Percentiles rank a stretch among this genome's conserved stretches.
Conservation (phyloP, 2,888 invertebrate species). For the Calephelis perditalis region DNA sequence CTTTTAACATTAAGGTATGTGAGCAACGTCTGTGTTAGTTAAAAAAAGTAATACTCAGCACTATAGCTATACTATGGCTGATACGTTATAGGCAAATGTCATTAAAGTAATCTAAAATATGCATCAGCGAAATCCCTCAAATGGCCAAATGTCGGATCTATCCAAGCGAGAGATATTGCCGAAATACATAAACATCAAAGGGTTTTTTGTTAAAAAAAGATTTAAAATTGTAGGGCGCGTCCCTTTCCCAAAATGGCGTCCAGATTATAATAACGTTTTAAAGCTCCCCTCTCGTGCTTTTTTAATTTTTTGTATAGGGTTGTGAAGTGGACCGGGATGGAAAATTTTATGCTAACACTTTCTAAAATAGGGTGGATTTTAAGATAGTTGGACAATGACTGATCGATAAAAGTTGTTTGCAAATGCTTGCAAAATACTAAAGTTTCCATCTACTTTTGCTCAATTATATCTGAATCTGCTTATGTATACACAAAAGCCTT, state of each 20-base stretch:
- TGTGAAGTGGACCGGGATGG: conserved; percentile 68
- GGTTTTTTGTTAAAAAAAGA: conserved; percentile 70
- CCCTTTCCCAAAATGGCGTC: conserved; percentile 71
- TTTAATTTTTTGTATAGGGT: conserved; percentile 66
- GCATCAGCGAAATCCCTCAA: conserved; percentile 67
- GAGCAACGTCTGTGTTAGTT: no score
- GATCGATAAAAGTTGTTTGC: no score
- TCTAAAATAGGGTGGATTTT: conserved; percentile 56
- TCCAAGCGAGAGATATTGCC: conserved; percentile 69
- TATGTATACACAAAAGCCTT: no score
- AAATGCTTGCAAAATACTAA: not conserved
- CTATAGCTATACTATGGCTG: no score
- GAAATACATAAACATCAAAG: conserved; percentile 75
- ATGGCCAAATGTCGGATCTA: conserved; percentile 69
- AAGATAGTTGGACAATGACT: conserved; percentile 7
- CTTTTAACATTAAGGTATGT: no score
- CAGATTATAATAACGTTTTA: conserved; percentile 79
- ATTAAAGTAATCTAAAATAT: conserved; percentile 71
- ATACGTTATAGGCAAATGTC: conserved; percentile 35
- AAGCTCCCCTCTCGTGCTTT: conserved; percentile 64
- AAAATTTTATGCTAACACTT: conserved; percentile 68
- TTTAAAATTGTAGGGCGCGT: conserved; percentile 76
- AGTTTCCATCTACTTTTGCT: not conserved
- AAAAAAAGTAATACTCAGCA: no score
- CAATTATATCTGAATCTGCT: no score